Percentiles rank a stretch among this genome's conserved stretches.
Conservation (phyloP, 2,113 vertebrate genomes). For the Ceyx cyanopectus region DNA sequence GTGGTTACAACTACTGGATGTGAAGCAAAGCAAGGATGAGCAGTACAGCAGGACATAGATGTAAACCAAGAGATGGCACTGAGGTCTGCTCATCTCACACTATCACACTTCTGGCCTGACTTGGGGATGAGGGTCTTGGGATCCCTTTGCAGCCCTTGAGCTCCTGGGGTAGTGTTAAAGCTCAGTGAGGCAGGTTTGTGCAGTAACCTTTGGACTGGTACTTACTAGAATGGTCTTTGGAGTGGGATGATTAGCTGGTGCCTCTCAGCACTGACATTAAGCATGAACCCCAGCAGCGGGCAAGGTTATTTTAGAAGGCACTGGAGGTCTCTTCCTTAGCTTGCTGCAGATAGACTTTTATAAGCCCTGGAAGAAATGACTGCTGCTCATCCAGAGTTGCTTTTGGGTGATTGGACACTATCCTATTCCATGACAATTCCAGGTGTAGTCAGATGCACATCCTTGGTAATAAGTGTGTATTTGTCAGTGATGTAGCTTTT, state of each 20-base stretch:
- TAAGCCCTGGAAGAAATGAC: not conserved
- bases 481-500: not conserved
- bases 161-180: not conserved
- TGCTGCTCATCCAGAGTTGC: not conserved
- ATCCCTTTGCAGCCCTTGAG: not conserved
- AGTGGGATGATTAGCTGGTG: rapidly evolving
- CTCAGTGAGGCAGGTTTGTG: rapidly evolving
- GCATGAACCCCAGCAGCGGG: not conserved
- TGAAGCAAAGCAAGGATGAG: not conserved
- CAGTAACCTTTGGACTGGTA: rapidly evolving
- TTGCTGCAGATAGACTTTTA: not conserved
- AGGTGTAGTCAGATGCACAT: not conserved
- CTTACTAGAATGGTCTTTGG: not conserved
- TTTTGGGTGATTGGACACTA: not conserved
- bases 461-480: not conserved
- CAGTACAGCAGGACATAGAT: too few relatives aligned
- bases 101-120: rapidly evolving
- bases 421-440: not conserved
- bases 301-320: rapidly evolving
- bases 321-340: not conserved
- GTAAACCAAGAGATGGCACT: not conserved
- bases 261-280: not conserved
- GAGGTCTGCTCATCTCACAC: rapidly evolving
- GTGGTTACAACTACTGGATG: rapidly evolving
- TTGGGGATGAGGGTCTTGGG: rapidly evolving